Percentiles rank a stretch among this genome's conserved stretches.
phyloP scores from a whole-genome alignment of 1,140 invertebrate genomes.

The Cydia amplana region DNA sequence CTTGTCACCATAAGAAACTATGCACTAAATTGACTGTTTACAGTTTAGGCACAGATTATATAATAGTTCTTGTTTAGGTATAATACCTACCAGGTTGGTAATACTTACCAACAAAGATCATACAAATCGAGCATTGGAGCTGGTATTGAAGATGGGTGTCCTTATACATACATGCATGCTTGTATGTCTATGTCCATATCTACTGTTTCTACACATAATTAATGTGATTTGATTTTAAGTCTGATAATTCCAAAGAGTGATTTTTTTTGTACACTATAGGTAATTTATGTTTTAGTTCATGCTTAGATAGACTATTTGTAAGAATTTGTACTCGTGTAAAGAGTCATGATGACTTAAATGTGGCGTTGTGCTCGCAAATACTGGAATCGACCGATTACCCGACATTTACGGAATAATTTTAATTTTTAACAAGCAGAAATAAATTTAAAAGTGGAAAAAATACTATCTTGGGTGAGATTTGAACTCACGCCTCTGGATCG shows the following conservation, averaged over 20 bases:
- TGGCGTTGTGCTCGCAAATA: background rate
- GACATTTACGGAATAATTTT: too few relatives aligned
- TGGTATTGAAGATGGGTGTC: background rate
- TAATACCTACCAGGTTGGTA: too few relatives aligned
- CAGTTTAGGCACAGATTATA: too few relatives aligned
- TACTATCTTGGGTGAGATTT: too few relatives aligned
- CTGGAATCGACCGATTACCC: too few relatives aligned
- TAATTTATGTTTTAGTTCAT: slow-evolving; percentile 44
- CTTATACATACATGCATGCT: slow-evolving; percentile 36
- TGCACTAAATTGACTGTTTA: too few relatives aligned
- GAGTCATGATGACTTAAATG: slow-evolving; percentile 9
- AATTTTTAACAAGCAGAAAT: too few relatives aligned
- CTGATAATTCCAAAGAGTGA: slow-evolving; percentile 74
- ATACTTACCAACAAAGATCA: background rate
- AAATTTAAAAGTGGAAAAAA: too few relatives aligned
- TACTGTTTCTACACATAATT: slow-evolving; percentile 35
- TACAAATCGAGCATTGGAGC: background rate
- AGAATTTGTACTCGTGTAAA: slow-evolving; percentile 35
- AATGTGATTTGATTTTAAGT: slow-evolving; percentile 67
- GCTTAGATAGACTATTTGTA: slow-evolving; percentile 25
- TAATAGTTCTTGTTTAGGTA: too few relatives aligned
- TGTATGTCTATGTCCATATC: slow-evolving; percentile 41
- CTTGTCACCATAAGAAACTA: too few relatives aligned
- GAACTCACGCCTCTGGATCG: too few relatives aligned
- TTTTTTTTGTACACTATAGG: slow-evolving; percentile 42